Evolutionary conservation across 2,797 vertebrate genomes (phyloP).

Genomic region (Myotis vivesi): DNA sequence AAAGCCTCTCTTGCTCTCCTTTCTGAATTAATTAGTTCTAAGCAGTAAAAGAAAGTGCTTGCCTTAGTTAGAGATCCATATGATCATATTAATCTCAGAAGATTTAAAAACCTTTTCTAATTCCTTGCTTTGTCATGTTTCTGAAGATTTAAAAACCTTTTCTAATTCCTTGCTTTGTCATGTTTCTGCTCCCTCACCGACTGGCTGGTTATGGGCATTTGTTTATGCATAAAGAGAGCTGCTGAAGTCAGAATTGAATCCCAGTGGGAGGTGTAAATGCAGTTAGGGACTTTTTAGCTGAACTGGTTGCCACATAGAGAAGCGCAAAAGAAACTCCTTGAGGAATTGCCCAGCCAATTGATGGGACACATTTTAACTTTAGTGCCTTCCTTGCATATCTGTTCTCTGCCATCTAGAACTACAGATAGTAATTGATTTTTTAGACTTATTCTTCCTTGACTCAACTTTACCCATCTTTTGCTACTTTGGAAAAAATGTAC

Average conservation of each 20-base stretch:
- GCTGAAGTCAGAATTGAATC: neutral
- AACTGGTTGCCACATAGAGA: neutral
- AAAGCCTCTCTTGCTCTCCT: neutral
- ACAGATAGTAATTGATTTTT: neutral
- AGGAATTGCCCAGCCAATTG: neutral
- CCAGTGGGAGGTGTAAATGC: neutral
- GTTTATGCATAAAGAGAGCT: neutral
- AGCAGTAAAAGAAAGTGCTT: constrained; percentile 62
- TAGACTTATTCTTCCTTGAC: neutral
- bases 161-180: constrained; percentile 45
- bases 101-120: constrained; percentile 68
- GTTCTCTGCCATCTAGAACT: neutral
- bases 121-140: constrained; percentile 21
- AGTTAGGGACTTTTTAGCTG: neutral
- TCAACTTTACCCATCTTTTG: neutral
- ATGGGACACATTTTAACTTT: neutral
- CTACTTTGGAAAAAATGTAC: neutral
- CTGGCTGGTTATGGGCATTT: constrained; percentile 10
- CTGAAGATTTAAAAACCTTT: constrained; percentile 65
- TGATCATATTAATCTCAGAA: constrained; percentile 64
- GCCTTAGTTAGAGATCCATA: constrained; percentile 41
- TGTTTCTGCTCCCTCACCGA: neutral
- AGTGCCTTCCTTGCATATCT: neutral
- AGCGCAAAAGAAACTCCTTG: neutral
- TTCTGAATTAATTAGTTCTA: constrained; percentile 59